A percentile compares a stretch with the other conserved stretches of the same genome.
These are phyloP conservation scores for Panagrolaimus sp. DNA, from an alignment of 1,140 invertebrate genomes.

Conservation along the genomic window DNA sequence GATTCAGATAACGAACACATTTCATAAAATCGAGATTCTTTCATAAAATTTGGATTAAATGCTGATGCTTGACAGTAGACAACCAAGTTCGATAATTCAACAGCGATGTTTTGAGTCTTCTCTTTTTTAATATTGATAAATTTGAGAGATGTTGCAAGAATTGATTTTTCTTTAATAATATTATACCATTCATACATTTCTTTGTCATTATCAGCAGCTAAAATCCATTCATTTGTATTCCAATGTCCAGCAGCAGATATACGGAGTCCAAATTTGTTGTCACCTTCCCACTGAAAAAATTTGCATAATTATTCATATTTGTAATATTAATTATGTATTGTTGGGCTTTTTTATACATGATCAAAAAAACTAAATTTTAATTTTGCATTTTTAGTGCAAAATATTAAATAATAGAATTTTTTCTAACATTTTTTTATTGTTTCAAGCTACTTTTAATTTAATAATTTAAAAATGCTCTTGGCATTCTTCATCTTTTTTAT, in stretches of 20 bases:
- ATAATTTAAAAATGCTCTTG: no score
- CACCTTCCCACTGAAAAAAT: slow-evolving; percentile 12
- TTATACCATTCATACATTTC: slow-evolving; percentile 50
- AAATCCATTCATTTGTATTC: slow-evolving; percentile 40
- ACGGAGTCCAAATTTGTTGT: neutral
- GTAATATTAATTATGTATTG: no score
- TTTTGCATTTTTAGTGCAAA: no score
- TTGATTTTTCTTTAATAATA: slow-evolving; percentile 33
- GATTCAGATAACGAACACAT: slow-evolving; percentile 58
- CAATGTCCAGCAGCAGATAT: slow-evolving; percentile 33
- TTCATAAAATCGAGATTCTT: slow-evolving; percentile 48
- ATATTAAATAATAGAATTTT: no score
- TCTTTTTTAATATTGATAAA: slow-evolving; percentile 44
- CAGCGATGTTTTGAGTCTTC: slow-evolving; percentile 50
- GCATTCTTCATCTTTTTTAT: no score
- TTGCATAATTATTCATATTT: no score
- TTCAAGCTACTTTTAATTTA: no score
- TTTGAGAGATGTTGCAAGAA: slow-evolving; percentile 45
- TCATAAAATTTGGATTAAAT: slow-evolving; percentile 50
- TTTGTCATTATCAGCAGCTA: slow-evolving; percentile 46
- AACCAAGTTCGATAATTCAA: slow-evolving; percentile 54
- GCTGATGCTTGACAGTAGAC: slow-evolving; percentile 56
- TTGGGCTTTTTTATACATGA: no score
- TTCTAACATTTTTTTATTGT: no score
- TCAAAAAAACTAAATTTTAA: no score